Percentiles rank a stretch among this genome's conserved stretches.
phyloP scores from a whole-genome alignment of 2,888 invertebrate species.

The Volucella zonaria region DNA sequence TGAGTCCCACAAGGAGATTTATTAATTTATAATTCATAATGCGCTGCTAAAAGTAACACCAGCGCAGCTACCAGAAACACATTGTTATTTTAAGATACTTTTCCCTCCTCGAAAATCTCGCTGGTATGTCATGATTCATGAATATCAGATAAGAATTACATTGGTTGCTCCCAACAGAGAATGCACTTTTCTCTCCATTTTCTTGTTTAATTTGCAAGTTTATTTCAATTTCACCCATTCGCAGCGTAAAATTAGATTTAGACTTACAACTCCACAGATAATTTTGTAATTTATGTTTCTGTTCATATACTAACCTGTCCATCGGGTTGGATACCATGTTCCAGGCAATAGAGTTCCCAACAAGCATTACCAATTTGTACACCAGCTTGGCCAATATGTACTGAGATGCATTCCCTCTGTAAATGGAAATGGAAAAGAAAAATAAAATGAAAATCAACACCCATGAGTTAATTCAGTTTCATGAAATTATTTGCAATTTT shows the following conservation, averaged over 20 bases:
- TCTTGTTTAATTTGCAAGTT: neutral
- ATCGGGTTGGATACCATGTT: constrained; percentile 93
- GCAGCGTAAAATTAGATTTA: constrained; percentile 48
- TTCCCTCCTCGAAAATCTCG: neutral
- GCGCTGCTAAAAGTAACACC: neutral
- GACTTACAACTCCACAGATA: constrained; percentile 9
- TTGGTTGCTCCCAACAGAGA: no score
- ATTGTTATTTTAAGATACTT: constrained; percentile 8
- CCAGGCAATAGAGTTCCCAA: constrained; percentile 93
- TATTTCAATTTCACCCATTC: neutral
- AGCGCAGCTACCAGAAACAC: neutral
- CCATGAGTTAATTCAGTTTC: constrained; percentile 56
- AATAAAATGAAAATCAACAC: constrained; percentile 55
- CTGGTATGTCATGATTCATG: constrained; percentile 23
- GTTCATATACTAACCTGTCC: constrained; percentile 84
- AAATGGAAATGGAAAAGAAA: constrained; percentile 40
- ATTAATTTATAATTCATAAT: constrained; percentile 16
- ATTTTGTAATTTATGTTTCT: constrained; percentile 21
- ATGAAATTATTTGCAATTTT: constrained; percentile 69
- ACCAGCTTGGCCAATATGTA: constrained; percentile 93
- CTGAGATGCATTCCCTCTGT: constrained; percentile 93
- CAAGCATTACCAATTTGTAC: constrained; percentile 94
- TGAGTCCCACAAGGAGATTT: neutral
- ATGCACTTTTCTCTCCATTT: neutral
- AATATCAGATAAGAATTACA: constrained; percentile 10